Conservation (phyloP, 2,113 vertebrate genomes). For the Lophochroa leadbeateri region DNA sequence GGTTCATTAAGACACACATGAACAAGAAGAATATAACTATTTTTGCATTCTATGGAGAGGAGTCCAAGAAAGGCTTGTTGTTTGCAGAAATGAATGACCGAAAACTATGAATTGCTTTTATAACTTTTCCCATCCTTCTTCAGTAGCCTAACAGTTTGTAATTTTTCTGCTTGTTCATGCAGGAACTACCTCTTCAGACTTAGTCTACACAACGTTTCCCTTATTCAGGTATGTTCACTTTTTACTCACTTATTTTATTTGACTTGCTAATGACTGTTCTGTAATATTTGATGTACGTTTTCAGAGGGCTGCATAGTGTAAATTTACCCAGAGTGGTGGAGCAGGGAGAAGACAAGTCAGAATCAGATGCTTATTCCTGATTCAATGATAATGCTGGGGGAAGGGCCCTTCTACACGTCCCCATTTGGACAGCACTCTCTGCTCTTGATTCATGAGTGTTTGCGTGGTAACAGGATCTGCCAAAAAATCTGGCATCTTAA, state of each 20-base stretch:
- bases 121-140: background rate
- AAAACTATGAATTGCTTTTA: background rate
- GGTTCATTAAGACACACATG: background rate
- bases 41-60: background rate
- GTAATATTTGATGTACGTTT: background rate
- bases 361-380: background rate
- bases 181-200: conserved; percentile 99
- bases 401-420: background rate
- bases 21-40: background rate
- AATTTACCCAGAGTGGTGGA: conserved; percentile 19
- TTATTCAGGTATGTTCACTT: conserved; percentile 87
- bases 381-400: background rate
- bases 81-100: background rate
- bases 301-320: background rate
- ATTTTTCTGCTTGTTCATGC: conserved; percentile 69
- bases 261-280: conserved; percentile 1
- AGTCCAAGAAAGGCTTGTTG: background rate
- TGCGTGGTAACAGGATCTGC: background rate
- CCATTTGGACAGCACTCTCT: background rate
- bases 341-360: background rate
- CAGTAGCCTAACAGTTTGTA: conserved; percentile 33
- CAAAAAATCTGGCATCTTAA: conserved; percentile 19
- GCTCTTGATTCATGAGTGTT: background rate
- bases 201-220: conserved; percentile 91
- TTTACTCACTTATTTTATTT: conserved; percentile 17